Conservation (phyloP, 2,797 vertebrate species). For the Takifugu ocellatus region DNA sequence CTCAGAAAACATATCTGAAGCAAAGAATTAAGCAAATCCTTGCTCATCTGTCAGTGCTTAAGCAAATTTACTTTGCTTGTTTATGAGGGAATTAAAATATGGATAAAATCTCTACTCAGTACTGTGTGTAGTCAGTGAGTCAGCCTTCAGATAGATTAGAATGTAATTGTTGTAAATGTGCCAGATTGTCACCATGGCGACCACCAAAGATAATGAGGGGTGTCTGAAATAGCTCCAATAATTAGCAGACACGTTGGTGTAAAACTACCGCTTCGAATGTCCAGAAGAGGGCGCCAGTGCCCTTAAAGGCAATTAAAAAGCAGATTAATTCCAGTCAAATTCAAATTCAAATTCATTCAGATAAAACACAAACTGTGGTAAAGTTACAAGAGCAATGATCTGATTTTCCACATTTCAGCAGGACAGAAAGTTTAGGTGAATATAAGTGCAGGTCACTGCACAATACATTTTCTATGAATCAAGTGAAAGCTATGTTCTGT, state of each 20-base stretch:
- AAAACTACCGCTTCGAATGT: constrained; percentile 14
- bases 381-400: too few relatives aligned
- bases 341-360: too few relatives aligned
- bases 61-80: constrained; percentile 19
- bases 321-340: neutral
- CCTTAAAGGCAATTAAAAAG: constrained; percentile 6
- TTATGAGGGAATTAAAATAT: constrained; percentile 10
- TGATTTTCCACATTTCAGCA: too few relatives aligned
- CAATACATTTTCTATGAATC: too few relatives aligned
- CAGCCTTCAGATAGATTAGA: neutral
- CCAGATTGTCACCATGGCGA: too few relatives aligned
- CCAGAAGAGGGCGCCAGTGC: constrained; percentile 50
- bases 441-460: too few relatives aligned
- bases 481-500: neutral
- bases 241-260: neutral
- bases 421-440: too few relatives aligned
- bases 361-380: too few relatives aligned
- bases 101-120: neutral
- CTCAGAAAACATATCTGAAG: constrained; percentile 13
- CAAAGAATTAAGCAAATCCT: constrained; percentile 33
- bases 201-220: too few relatives aligned
- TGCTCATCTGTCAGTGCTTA: constrained; percentile 35
- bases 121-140: neutral
- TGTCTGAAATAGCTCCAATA: neutral
- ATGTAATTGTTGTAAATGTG: too few relatives aligned